Base-by-base conservation (phyloP, 2,113 vertebrate species). In the Oxyura jamaicensis region DNA sequence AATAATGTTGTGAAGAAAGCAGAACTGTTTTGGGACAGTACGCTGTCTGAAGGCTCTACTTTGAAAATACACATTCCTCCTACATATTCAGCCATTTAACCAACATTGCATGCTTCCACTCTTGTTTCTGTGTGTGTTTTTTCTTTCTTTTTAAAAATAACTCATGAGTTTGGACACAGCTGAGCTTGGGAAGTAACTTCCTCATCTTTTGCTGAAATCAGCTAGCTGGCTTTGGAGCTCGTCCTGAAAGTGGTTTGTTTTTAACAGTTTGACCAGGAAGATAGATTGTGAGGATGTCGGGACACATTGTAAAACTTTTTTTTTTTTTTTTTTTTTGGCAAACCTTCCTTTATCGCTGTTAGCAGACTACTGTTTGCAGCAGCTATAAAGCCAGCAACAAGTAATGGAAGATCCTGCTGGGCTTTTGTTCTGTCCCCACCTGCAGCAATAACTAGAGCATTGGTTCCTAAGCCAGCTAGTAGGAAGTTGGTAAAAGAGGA, bases 121-220 rank as follows among this genome's bases (percentile, higher is more conserved):
- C 31, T 56, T 88, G 42, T 18, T 53, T 52, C 31, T 42, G 14
- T 42, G 55, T 55, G 2, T 3, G 1, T 83, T 48, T 42, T 66
- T 23, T 52, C 22, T 52, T 52, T 52, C 50, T 52, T 52, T 52
- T 25, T 52, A 52, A 52, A 58, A 33, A 21, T 48, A 73, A 48
- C 22, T 67, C 23, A 50, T 31, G 28, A 55, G 20, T 79, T 58
- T 79, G 69, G 71, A 36, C 77, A 44, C 21, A 81, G 71, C 29
- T 90, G 59, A 87, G 41, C 26, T 83, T 74, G 44, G 86, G 63
- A 84, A 79, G 13, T 42, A 84, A 75, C 53, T 94, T 90, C 79
- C 74, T 88, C 60, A 39, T 50, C 39, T 88, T 94, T 50, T 94
- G 86, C 69, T 91, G 69, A 91, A 88, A 48, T 82, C 60, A 65